Evolutionary conservation across 2,113 vertebrate genomes (phyloP), one percentile per base, ranked within the genome.

Genomic region (Pionites leucogaster): DNA sequence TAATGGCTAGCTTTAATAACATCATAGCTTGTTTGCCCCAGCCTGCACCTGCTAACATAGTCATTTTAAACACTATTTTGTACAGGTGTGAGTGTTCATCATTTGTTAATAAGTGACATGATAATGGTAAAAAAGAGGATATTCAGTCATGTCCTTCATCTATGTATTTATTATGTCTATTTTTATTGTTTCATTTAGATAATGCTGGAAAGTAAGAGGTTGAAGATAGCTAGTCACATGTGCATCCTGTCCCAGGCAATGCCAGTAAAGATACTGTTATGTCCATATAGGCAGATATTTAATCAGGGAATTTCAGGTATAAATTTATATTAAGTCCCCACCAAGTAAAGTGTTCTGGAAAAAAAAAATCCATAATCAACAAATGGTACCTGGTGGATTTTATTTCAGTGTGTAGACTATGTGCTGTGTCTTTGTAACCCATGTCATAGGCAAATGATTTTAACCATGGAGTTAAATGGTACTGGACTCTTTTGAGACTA

Each of bases 1-100:
- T 68, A 75, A 90, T 88, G 49, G 64, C 81, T 63, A 81, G 71
- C 15, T 93, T 96, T 88, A 92, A 88, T 92, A 88, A 75, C 39
- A 42, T 41, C 55, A 35, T 33, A 31, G n/a, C 27, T 50, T 52
- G 35, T 28, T 92, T 92, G 69, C 62, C 12, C 24, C 0, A 3
- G 29, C 25, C 72, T 83, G 72, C 57, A 81, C 62, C 70, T 82
- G 35, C n/a, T 24, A 59, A 59, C 33, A 59, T 35, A 84, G 35
- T 8, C 35, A 31, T 75, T 84, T 90, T 49, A 82, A 78, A 53
- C 16, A 7, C 4, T 42, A 2, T 41, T 82, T 90, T 82, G 13
- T 44, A 49, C 29, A 83, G 62, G n/a, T 50, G 13, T 41, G 46
- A 74, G 15, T 24, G 39, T 52, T 72, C 15, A 29, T 57, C 10